phyloP scores from a whole-genome alignment of 2,113 vertebrate species.

The Lates calcarifer region DNA sequence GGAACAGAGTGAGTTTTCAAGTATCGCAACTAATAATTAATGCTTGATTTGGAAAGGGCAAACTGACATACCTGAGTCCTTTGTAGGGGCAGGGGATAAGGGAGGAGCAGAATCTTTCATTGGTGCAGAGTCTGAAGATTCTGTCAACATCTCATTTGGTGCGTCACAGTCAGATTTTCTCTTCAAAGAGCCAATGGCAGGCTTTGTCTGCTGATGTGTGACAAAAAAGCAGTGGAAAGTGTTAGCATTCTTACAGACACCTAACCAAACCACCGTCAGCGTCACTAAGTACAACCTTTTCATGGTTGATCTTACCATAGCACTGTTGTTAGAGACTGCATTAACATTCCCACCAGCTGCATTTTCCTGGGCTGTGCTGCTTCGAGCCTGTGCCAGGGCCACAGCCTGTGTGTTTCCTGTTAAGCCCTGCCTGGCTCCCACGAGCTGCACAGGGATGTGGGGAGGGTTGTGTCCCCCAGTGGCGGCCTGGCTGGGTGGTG shows the following conservation, averaged over 20 bases:
- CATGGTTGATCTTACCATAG: constrained; percentile 68
- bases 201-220: constrained; percentile 73
- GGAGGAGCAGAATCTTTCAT: constrained; percentile 86
- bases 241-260: constrained; percentile 63
- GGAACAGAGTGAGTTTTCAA: not conserved
- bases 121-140: constrained; percentile 68
- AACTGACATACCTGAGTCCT: constrained; percentile 73
- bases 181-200: constrained; percentile 80
- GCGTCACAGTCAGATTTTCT: constrained; percentile 85
- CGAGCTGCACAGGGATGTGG: constrained; percentile 95
- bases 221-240: not conserved
- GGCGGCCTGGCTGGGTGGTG: constrained; percentile 81
- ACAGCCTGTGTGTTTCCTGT: constrained; percentile 90
- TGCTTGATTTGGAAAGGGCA: not conserved
- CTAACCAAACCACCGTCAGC: constrained; percentile 7
- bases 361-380: constrained; percentile 69
- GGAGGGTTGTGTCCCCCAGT: constrained; percentile 83
- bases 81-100: constrained; percentile 81
- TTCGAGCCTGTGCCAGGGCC: constrained; percentile 89
- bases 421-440: constrained; percentile 92
- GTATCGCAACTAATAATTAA: not conserved
- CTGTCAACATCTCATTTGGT: constrained; percentile 68
- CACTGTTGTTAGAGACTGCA: constrained; percentile 44
- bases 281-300: not conserved
- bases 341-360: constrained; percentile 46